phyloP scores from a whole-genome alignment of 1,140 invertebrate genomes.

The Diachasmimorpha longicaudata region DNA sequence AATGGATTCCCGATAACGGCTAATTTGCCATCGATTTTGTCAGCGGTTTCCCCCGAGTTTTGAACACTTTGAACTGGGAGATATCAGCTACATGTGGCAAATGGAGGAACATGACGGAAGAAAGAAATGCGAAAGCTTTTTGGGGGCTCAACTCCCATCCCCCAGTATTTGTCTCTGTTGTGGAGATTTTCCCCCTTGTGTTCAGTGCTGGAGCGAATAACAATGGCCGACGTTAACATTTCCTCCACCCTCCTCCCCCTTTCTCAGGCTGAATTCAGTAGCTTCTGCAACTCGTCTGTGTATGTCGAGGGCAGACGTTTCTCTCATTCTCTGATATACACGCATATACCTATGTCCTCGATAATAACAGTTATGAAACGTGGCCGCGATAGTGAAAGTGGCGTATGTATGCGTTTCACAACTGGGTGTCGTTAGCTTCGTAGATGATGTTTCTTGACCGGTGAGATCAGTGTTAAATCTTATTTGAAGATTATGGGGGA shows the following conservation, averaged over 20 bases:
- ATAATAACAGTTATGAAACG: constrained; percentile 59
- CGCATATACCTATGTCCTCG: constrained; percentile 49
- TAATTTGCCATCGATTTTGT: neutral
- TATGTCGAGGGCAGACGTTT: constrained; percentile 39
- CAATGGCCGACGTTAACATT: constrained; percentile 32
- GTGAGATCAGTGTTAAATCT: constrained; percentile 11
- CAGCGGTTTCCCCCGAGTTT: neutral
- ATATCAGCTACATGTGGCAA: neutral
- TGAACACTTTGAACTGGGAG: neutral
- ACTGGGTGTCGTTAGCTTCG: constrained; percentile 41
- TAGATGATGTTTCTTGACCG: constrained; percentile 25
- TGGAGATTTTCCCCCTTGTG: neutral
- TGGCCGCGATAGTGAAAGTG: constrained; percentile 57
- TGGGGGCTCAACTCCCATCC: neutral
- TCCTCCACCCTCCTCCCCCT: neutral
- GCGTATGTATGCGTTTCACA: constrained; percentile 53
- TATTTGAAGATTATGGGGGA: neutral
- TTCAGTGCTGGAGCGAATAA: constrained; percentile 22
- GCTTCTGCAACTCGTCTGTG: neutral
- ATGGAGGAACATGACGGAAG: neutral
- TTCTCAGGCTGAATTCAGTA: neutral
- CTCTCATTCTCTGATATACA: constrained; percentile 34
- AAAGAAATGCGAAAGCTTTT: neutral
- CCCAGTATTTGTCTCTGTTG: neutral
- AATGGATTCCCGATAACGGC: neutral